Conservation (phyloP, 2,113 vertebrate species). For the Ochotona curzoniae region DNA sequence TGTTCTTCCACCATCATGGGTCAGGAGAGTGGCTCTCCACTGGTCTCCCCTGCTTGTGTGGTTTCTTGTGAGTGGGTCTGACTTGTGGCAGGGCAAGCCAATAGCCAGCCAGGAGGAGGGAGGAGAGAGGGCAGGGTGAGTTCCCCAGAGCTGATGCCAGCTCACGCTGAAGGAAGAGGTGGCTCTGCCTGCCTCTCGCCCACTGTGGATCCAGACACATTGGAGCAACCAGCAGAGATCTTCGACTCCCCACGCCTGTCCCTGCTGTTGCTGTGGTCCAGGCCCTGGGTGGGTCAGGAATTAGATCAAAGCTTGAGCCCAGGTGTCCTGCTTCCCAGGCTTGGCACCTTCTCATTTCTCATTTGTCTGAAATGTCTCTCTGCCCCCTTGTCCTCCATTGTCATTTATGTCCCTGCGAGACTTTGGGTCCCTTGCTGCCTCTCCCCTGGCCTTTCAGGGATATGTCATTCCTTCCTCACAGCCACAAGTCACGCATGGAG, state of each 20-base stretch:
- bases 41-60: background rate
- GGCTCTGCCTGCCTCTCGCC: background rate
- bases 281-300: background rate
- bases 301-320: background rate
- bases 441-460: background rate
- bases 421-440: background rate
- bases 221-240: background rate
- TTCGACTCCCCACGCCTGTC: background rate
- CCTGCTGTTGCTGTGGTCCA: background rate
- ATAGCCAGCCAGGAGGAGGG: too few species aligned
- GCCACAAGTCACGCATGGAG: background rate
- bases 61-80: background rate
- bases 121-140: background rate
- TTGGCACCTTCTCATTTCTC: background rate
- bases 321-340: background rate
- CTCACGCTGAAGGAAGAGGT: background rate
- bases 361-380: background rate
- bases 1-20: background rate
- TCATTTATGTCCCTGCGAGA: background rate
- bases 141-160: accelerated
- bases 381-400: background rate
- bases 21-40: background rate
- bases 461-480: background rate
- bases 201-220: background rate
- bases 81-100: background rate